Evolutionary conservation across 92 coral and sea anemone genomes (phyloP).

Genomic region (Metridium senile): DNA sequence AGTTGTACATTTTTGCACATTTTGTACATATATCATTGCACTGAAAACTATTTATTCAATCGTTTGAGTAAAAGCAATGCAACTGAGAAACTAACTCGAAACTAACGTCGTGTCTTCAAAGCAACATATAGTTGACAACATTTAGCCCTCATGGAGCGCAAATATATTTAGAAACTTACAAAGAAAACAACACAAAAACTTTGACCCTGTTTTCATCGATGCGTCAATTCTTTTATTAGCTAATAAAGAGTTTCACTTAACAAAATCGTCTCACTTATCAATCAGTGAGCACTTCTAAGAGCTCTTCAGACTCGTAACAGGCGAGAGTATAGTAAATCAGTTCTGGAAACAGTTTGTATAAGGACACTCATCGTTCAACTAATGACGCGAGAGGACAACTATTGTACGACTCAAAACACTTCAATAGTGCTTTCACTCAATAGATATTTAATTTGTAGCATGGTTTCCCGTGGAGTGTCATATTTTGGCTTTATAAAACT

Average conservation of each 20-base stretch:
- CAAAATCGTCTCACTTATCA: neutral
- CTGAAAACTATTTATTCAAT: too few relatives aligned
- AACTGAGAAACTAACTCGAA: too few relatives aligned
- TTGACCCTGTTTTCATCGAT: neutral
- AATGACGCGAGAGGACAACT: neutral
- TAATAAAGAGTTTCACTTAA: neutral
- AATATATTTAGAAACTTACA: too few relatives aligned
- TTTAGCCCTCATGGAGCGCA: neutral
- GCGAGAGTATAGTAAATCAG: neutral
- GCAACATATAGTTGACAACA: neutral
- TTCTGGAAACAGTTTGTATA: neutral
- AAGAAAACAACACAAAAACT: neutral
- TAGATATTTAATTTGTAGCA: conserved; percentile 26
- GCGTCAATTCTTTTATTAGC: neutral
- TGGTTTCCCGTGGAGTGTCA: conserved; percentile 25
- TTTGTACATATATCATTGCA: too few relatives aligned
- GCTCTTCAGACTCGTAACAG: neutral
- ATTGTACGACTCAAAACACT: neutral
- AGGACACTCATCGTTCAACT: neutral
- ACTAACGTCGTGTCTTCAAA: neutral
- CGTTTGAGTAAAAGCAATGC: too few relatives aligned
- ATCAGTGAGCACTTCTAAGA: neutral
- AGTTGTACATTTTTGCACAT: too few relatives aligned
- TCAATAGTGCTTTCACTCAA: neutral
- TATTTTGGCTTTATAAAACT: conserved; percentile 18